Percentiles rank a stretch among this genome's conserved stretches.
Conservation (phyloP, 2,113 vertebrate genomes). For the Paedocypris sp. region DNA sequence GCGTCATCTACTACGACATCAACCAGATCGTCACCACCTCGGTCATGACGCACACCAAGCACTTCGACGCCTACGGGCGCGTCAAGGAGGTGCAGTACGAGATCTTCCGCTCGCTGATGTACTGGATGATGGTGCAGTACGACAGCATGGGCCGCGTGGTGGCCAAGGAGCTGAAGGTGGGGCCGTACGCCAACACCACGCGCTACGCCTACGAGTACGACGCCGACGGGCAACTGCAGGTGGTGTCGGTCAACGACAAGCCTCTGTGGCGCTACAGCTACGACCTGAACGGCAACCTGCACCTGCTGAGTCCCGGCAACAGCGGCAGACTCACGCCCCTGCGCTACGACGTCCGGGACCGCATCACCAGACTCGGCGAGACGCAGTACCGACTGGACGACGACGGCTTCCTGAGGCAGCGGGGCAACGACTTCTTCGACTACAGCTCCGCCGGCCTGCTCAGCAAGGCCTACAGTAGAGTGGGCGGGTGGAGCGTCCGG, state of each 20-base stretch:
- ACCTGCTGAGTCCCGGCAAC: conserved; percentile 88
- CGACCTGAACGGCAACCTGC: conserved; percentile 92
- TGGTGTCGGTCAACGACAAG: conserved; percentile 92
- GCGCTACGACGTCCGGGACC: conserved; percentile 84
- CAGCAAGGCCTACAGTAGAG: conserved; percentile 83
- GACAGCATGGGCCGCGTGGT: conserved; percentile 98
- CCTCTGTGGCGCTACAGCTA: conserved; percentile 95
- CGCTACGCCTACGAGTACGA: conserved; percentile 95
- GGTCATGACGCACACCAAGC: conserved; percentile 98
- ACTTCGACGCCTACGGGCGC: conserved; percentile 91
- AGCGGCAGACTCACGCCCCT: conserved; percentile 87
- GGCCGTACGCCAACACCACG: conserved; percentile 94
- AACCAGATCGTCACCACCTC: conserved; percentile 97
- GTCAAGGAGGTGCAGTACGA: conserved; percentile 97
- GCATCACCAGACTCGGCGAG: conserved; percentile 87
- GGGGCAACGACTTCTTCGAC: conserved; percentile 88
- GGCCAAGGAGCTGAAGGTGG: conserved; percentile 90
- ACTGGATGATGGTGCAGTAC: conserved; percentile 97
- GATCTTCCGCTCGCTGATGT: conserved; percentile 96
- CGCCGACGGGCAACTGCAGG: conserved; percentile 85
- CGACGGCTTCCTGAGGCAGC: conserved; percentile 88
- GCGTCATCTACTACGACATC: conserved; percentile 96
- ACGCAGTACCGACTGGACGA: conserved; percentile 89
- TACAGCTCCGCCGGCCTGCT: conserved; percentile 89
- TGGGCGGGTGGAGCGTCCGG: conserved; percentile 76